Base-by-base conservation (phyloP, 1,140 invertebrate genomes). In the Oreohelix idahoensis region DNA sequence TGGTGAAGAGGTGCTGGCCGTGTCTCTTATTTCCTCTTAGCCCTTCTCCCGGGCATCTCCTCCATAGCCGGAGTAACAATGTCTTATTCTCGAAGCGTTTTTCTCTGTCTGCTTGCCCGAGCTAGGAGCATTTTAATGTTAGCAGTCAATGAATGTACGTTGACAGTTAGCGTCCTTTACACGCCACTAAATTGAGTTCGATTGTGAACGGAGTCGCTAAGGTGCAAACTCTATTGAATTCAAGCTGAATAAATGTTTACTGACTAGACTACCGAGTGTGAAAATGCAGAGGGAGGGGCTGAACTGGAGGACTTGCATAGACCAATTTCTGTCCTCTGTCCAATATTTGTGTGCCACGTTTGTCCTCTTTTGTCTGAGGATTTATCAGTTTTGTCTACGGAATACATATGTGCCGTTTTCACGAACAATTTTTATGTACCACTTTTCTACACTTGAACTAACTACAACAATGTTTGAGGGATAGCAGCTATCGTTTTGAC, bases 191-290 rank as follows among this genome's bases (percentile, higher is more conserved):
- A 82, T 82, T 74, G 80, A 82, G 51, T 82, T 75, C 38, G 35
- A 75, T 63, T 53, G 71, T 75, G 42, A 58, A 75, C 70, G 42
- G n/a, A 53, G 49, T 63, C 80, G 80, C 23, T 23, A 58, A 82
- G 80, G 80, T 82, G 80, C 80, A 82, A 82, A 82, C 32, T 39
- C 70, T 75, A 58, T 82, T 82, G 11, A 82, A 26, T 15, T 36
- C 0, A 1, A 4, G 1, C 49, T 82, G 80, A 82, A 82, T 82
- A 74, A 51, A 75, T 82, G 80, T 82, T 82, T 82, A 63, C 71
- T 5, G 0, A 32, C 29, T n/a, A 29, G 63, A 32, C 63, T 32
- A 20, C 10, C 53, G n/a, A 17, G 71, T 11, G 26, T 26, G 4
- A n/a, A 29, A 45, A 42, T n/a, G 71, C 23, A 42, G 23, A 32